phyloP scores from a whole-genome alignment of 2,797 vertebrate species.

The Muscicapa comitata region DNA sequence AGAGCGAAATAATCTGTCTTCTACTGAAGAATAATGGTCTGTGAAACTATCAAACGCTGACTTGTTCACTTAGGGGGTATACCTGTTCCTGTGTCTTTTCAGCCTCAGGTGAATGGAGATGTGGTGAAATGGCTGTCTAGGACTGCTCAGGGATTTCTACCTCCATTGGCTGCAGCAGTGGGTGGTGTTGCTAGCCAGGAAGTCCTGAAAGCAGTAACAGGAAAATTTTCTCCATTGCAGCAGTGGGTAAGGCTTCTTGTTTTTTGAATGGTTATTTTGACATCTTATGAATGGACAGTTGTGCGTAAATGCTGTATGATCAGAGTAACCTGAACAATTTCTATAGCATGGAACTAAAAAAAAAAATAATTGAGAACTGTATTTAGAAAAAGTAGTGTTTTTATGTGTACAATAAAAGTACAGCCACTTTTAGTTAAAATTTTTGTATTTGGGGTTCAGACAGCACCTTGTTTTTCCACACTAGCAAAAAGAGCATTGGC shows the following conservation, averaged over 20 bases:
- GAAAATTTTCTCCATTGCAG: conserved; percentile 95
- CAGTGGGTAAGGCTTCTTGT: conserved; percentile 87
- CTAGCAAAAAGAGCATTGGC: not conserved
- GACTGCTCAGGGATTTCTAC: conserved; percentile 85
- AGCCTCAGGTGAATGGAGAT: conserved; percentile 80
- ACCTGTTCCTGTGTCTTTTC: not conserved
- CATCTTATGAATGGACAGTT: not conserved
- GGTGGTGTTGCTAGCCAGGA: conserved; percentile 95
- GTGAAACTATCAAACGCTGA: not conserved
- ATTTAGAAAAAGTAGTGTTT: not conserved
- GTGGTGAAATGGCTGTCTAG: conserved; percentile 86
- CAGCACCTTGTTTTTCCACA: not conserved
- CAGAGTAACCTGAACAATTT: not conserved
- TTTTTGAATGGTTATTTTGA: not conserved
- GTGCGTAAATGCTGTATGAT: not conserved
- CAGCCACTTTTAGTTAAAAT: not conserved
- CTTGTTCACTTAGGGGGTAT: not conserved
- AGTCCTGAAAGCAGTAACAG: conserved; percentile 94
- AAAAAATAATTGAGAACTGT: not conserved
- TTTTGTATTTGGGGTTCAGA: not conserved
- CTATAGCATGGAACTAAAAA: not conserved
- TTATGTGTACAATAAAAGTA: not conserved
- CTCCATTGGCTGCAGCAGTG: conserved; percentile 88
- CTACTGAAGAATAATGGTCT: not conserved
- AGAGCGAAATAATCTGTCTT: not conserved